Percentiles rank a stretch among this genome's conserved stretches.
Evolutionary conservation across 2,888 invertebrate genomes (phyloP).

Genomic region (Eilema depressum): DNA sequence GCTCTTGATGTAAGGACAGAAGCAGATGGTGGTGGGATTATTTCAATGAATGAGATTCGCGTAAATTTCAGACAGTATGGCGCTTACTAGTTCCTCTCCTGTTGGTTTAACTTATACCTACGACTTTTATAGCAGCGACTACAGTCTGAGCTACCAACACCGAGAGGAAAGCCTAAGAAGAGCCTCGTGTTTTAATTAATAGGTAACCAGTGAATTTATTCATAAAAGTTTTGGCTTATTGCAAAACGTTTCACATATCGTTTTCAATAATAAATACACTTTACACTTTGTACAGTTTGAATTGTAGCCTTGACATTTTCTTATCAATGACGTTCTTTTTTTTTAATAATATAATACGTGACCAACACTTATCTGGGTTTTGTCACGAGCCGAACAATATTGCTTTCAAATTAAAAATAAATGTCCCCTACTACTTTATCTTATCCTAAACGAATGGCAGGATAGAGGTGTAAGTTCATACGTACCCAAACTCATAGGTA

Average conservation of each 20-base stretch:
- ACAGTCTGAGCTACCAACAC: too few species aligned
- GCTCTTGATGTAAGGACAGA: too few species aligned
- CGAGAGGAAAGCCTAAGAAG: neutral
- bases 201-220: neutral
- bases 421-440: neutral
- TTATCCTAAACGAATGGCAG: neutral
- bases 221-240: neutral
- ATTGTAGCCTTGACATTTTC: constrained; percentile 6
- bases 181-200: too few species aligned
- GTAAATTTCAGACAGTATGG: too few species aligned
- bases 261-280: neutral
- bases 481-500: too few species aligned
- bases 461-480: too few species aligned
- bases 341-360: constrained; percentile 2
- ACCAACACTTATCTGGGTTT: neutral
- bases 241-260: neutral
- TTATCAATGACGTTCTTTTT: neutral
- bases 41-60: too few species aligned
- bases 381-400: neutral
- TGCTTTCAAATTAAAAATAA: neutral
- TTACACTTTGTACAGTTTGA: neutral
- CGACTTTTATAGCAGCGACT: neutral
- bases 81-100: too few species aligned
- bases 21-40: too few species aligned
- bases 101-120: neutral